Base-by-base conservation (phyloP, 1,140 invertebrate genomes). In the Scaptomyza graminum region DNA sequence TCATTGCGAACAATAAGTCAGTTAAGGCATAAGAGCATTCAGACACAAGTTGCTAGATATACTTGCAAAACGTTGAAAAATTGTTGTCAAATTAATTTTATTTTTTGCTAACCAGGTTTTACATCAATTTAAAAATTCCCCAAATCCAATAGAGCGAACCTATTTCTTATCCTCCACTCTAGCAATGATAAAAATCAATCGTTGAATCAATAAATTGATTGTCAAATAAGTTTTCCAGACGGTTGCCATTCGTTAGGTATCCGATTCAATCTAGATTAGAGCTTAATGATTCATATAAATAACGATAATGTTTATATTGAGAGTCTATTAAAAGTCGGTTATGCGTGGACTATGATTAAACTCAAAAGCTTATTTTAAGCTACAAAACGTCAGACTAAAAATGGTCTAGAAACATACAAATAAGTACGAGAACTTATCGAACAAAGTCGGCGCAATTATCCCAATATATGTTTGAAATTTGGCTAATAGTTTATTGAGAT, bases 331-430 rank as follows among this genome's bases (percentile, higher is more conserved):
- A 51, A 22, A 41, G 11, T 9, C 34, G 49, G n/a, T 9, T 25
- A 18, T 52, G 51, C 2, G 16, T 16, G 3, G 16, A 11, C 11
- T 44, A n/a, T n/a, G n/a, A n/a, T n/a, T n/a, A n/a, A n/a, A n/a
- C n/a, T 71, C 65, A 64, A 55, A 9, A 25, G 59, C 76, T 79
- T 79, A 79, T 79, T 50, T 46, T 34, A 13, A 7, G 43, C 7
- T n/a, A 22, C 13, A 8, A 61, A 74, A 15, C 25, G 13, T n/a
- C 12, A 25, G 25, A 2, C 5, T 25, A 25, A 25, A 25, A 25
- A 25, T 25, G 13, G 1, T 22, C 52, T 44, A 43, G 16, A 31
- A 64, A 76, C 59, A 54, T 65, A 56, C 41, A 46, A 74, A 60
- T 79, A 79, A 67, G 25, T 28, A 49, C 34, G 52, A 15, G 18